Base-by-base conservation (phyloP, 1,140 invertebrate species). In the Zaprionus tsacasi region DNA sequence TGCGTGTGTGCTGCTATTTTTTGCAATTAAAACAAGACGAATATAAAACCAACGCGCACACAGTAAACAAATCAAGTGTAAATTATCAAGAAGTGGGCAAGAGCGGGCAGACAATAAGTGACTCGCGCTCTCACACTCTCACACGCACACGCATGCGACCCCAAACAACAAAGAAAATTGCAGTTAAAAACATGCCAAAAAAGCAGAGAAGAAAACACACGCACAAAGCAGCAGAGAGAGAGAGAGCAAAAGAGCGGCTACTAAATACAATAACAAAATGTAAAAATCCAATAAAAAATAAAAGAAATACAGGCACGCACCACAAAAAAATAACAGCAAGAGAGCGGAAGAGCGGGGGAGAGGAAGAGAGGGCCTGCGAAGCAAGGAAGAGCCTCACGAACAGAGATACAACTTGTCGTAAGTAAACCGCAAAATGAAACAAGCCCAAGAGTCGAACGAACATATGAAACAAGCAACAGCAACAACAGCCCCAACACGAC, bases 21-120 rank as follows among this genome's bases (percentile, higher is more conserved):
- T 83, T 30, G 68, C 74, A 88, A 88, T 89, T 83, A 87, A 80
- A 87, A 67, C 75, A 87, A 64, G 45, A 65, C 45, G 66, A 70
- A 78, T 75, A 83, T 88, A 87, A 83, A 87, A 80, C 70, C 45
- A 77, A 43, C 40, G 56, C 35, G 56, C 65, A 43, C 59, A 58
- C 63, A 40, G 79, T 87, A 87, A 87, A 87, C 82, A 87, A 87
- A 88, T 83, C 85, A 89, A 89, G 80, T 88, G 80, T 76, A 87
- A 88, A 87, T 82, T 69, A 78, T 80, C 52, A 87, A 80, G 70
- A 74, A 76, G 69, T 78, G 76, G 59, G n/a, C n/a, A n/a, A n/a
- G 63, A 65, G 50, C 17, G 59, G 33, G 36, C 40, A 45, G 45
- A 65, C 70, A 43, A 66, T n/a, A 60, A 57, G 45, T 35, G 21